Evolutionary conservation across 2,888 invertebrate species (phyloP), one percentile per base, ranked within the genome.

Genomic region (Sycophila texana): DNA sequence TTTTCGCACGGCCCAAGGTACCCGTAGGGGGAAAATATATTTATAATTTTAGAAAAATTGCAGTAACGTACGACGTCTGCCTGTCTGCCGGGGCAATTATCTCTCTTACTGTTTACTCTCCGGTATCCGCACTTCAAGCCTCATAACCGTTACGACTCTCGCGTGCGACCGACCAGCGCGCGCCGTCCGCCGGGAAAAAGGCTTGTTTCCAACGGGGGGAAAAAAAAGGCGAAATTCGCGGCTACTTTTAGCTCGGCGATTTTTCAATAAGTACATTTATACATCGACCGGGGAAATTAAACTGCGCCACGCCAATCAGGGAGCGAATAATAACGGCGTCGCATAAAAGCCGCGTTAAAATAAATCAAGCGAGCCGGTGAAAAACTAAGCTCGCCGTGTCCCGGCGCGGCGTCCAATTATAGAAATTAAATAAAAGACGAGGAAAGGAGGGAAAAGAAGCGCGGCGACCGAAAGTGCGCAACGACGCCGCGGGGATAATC

Each of bases 271-370:
- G 39, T 39, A 39, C 39, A 39, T 7, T 7, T 4, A 39, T 4
- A 39, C 39, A 7, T 39, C 39, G 7, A 39, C 39, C 3, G 39
- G 39, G 39, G 39, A 39, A 39, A 39, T 39, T 39, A 39, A 39
- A 5, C 4, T 39, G 39, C 7, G 39, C 39, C 39, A 39, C 39
- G 39, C 39, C 39, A 39, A 39, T 39, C 39, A 4, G 39, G 5
- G 39, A 7, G 39, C 4, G 39, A 39, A 39, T 39, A 39, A 39
- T 39, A 39, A 39, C 39, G 39, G 39, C 39, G 39, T 39, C 39
- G 39, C 39, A 67, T 67, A 67, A 16, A 67, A 67, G 53, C 26
- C n/a, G 67, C 53, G 22, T 39, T 39, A 39, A 58, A 55, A 22
- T 22, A 14, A 58, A 39, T 39, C 39, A 7, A 39, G 39, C 39